These are phyloP conservation scores for Platycnemis pennipes DNA, from an alignment of 2,888 invertebrate genomes.

Conservation along the genomic window DNA sequence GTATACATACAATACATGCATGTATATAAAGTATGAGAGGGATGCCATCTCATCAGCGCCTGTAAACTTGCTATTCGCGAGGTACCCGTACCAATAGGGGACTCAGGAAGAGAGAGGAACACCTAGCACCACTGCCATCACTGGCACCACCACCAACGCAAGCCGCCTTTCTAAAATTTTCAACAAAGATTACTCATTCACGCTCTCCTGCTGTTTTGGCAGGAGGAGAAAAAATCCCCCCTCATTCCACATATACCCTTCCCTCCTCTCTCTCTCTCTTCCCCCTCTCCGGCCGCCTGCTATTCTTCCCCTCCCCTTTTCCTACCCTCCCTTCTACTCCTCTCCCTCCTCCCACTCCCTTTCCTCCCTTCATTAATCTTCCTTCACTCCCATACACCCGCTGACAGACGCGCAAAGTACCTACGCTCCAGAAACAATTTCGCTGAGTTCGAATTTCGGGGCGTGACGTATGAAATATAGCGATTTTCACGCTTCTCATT, in stretches of 20 bases:
- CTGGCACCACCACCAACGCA: background rate
- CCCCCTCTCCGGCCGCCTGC: background rate
- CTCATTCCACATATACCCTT: background rate
- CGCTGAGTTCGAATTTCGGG: constrained; percentile 62
- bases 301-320: background rate
- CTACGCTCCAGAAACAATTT: constrained; percentile 66
- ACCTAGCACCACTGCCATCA: background rate
- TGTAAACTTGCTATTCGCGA: background rate
- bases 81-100: background rate
- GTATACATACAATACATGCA: no score
- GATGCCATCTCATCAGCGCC: background rate
- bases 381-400: constrained; percentile 63
- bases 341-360: background rate
- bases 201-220: constrained; percentile 32
- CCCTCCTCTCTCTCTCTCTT: background rate
- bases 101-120: background rate
- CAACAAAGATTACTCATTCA: constrained; percentile 66
- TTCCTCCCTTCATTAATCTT: constrained; percentile 58
- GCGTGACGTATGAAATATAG: constrained; percentile 66
- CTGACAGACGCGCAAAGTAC: constrained; percentile 58
- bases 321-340: background rate
- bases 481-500: constrained; percentile 65
- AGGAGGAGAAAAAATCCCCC: background rate
- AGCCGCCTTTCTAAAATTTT: constrained; percentile 61
- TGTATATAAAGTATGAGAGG: background rate